A percentile compares a stretch with the other conserved stretches of the same genome.
Evolutionary conservation across 2,797 vertebrate genomes (phyloP).

Genomic region (Glossophaga mutica): DNA sequence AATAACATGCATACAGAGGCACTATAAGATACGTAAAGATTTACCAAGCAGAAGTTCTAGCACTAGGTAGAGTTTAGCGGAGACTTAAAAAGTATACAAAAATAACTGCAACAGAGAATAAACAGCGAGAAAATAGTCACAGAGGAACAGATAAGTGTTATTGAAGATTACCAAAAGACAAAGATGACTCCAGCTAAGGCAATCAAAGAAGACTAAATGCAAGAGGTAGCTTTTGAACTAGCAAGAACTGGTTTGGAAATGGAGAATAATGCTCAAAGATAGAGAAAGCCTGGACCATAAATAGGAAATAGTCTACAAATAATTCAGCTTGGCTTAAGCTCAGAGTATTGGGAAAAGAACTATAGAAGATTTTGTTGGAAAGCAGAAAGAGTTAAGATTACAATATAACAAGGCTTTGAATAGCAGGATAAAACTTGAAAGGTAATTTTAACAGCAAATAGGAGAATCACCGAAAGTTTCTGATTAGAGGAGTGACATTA

Average conservation of each 20-base stretch:
- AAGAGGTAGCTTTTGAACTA: background rate
- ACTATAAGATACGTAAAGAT: background rate
- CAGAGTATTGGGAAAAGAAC: background rate
- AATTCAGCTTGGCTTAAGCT: slow-evolving; percentile 15
- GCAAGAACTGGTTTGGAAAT: background rate
- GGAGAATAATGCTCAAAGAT: background rate
- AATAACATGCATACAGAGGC: background rate
- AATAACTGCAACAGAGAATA: background rate
- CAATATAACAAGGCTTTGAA: background rate
- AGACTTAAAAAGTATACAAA: background rate
- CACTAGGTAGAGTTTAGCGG: background rate
- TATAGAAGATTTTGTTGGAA: slow-evolving; percentile 20
- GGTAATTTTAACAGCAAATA: slow-evolving; percentile 5
- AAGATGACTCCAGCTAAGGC: background rate
- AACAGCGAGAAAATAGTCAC: background rate
- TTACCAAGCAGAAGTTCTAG: background rate
- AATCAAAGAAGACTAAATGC: background rate
- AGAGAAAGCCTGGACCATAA: background rate
- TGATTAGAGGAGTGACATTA: background rate
- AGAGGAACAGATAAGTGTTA: background rate
- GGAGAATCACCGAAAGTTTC: background rate
- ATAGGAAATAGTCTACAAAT: slow-evolving; percentile 16
- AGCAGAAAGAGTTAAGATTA: background rate
- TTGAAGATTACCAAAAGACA: slow-evolving; percentile 12
- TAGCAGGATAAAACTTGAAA: background rate